A percentile compares a stretch with the other conserved stretches of the same genome.
phyloP scores from a whole-genome alignment of 2,888 invertebrate species.

The Caenorhabditis becei region DNA sequence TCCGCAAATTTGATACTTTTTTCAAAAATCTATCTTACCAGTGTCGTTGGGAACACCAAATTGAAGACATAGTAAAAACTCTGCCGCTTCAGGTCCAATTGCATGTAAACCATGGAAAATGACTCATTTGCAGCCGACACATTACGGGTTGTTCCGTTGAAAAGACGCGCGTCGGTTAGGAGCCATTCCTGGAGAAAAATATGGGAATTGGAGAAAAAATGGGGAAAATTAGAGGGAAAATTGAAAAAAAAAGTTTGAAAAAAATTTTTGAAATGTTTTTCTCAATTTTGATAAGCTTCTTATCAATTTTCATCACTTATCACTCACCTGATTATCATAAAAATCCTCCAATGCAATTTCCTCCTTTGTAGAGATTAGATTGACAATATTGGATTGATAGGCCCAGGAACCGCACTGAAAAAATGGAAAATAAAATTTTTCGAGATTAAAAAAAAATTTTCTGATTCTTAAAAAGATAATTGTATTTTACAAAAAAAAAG shows the following conservation, averaged over 20 bases:
- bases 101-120: slow-evolving; percentile 78
- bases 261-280: not conserved
- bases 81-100: slow-evolving; percentile 80
- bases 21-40: slow-evolving; percentile 77
- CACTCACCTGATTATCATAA: slow-evolving; percentile 79
- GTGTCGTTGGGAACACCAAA: slow-evolving; percentile 83
- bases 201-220: too few relatives aligned
- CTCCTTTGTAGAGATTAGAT: slow-evolving; percentile 73
- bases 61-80: slow-evolving; percentile 84
- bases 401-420: slow-evolving; percentile 81
- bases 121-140: slow-evolving; percentile 74
- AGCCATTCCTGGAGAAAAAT: slow-evolving; percentile 66
- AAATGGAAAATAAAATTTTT: not conserved
- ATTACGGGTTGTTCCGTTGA: slow-evolving; percentile 76
- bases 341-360: slow-evolving; percentile 80
- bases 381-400: slow-evolving; percentile 78
- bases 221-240: too few relatives aligned
- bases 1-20: too few relatives aligned
- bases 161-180: slow-evolving; percentile 73
- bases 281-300: too few relatives aligned
- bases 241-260: not conserved
- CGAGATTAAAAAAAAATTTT: too few relatives aligned
- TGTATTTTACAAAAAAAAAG: too few relatives aligned
- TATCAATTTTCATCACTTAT: not conserved
- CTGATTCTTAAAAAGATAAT: too few relatives aligned